Conservation (phyloP, 2,113 vertebrate genomes). For the Eupsittula cactorum region DNA sequence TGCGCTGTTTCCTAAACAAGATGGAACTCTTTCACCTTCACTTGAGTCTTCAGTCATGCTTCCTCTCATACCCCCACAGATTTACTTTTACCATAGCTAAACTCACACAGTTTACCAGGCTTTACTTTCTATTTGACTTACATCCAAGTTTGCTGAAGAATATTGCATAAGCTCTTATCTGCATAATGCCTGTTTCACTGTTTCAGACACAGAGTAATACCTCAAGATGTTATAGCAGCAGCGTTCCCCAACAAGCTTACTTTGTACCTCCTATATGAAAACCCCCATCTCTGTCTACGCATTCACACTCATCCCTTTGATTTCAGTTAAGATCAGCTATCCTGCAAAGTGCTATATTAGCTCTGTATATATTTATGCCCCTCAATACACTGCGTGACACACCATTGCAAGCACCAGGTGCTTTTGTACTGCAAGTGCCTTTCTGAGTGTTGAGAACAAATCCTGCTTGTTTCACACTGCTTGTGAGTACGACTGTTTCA, state of each 20-base stretch:
- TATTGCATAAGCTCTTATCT: neutral
- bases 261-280: neutral
- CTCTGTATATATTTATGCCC: neutral
- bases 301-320: neutral
- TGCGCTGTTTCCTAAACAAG: neutral
- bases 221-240: neutral
- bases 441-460: neutral
- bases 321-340: neutral
- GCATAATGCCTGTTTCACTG: neutral
- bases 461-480: neutral
- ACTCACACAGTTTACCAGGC: neutral
- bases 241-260: neutral
- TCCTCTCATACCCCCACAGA: neutral
- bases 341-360: neutral
- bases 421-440: neutral
- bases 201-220: neutral
- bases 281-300: neutral
- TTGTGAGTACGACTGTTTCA: neutral
- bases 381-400: neutral
- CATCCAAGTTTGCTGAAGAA: neutral
- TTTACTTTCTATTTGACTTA: neutral
- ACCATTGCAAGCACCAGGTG: fast-evolving
- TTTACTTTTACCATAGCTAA: neutral
- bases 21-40: neutral
- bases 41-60: neutral